Conservation (phyloP, 2,888 invertebrate species). For the Chelonus formosanus region DNA sequence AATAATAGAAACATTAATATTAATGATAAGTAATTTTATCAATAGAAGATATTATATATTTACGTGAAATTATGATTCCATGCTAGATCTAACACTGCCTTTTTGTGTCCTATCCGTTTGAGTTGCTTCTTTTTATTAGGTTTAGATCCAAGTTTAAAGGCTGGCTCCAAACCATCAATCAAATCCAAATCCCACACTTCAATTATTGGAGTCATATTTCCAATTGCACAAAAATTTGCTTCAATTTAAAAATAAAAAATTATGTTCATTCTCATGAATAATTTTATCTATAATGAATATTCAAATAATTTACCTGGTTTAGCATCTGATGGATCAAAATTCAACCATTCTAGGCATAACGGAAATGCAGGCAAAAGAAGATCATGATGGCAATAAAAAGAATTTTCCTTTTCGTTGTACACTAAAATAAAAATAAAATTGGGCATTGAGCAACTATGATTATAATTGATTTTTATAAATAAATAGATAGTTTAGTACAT, state of each 20-base stretch:
- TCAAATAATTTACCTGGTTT: slow-evolving; percentile 66
- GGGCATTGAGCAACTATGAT: neutral
- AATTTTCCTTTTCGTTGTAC: slow-evolving; percentile 87
- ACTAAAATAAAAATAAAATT: slow-evolving; percentile 68
- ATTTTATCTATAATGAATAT: neutral
- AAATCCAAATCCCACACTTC: slow-evolving; percentile 98
- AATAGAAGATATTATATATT: slow-evolving; percentile 47
- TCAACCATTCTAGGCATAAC: slow-evolving; percentile 91
- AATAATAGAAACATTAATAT: slow-evolving; percentile 37
- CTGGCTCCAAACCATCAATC: slow-evolving; percentile 89
- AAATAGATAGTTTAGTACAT: slow-evolving; percentile 37
- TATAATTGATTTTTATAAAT: neutral
- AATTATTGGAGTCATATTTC: slow-evolving; percentile 91
- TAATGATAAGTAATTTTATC: neutral
- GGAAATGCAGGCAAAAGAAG: slow-evolving; percentile 89
- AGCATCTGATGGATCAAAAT: slow-evolving; percentile 82
- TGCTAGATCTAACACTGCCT: slow-evolving; percentile 89
- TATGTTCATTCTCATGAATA: neutral
- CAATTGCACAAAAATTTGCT: slow-evolving; percentile 91
- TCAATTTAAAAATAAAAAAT: slow-evolving; percentile 18
- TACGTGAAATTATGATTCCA: slow-evolving; percentile 85
- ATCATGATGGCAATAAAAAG: slow-evolving; percentile 95
- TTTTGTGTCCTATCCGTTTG: slow-evolving; percentile 79
- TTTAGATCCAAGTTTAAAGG: slow-evolving; percentile 80
- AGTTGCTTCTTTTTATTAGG: slow-evolving; percentile 78